Percentiles rank a stretch among this genome's conserved stretches.
phyloP scores from a whole-genome alignment of 2,888 invertebrate genomes.

The Melieria picta region DNA sequence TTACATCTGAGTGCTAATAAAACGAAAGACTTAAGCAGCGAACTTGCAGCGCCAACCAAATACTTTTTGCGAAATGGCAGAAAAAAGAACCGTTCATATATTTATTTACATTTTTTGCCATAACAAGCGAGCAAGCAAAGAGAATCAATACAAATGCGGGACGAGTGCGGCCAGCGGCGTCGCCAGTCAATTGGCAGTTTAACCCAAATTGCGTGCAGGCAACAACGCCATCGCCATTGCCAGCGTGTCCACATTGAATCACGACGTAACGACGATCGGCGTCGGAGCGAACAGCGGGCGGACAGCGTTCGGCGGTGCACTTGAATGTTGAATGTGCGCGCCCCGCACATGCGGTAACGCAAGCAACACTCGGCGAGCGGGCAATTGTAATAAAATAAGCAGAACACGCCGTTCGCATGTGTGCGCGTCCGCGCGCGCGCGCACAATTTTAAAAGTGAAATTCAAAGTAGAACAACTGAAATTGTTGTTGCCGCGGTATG shows the following conservation, averaged over 20 bases:
- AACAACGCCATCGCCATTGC: not conserved
- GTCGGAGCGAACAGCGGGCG: not conserved
- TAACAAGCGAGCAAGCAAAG: too few species aligned
- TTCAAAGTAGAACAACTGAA: slow-evolving; percentile 31
- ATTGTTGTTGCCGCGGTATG: not conserved
- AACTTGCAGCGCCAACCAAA: too few species aligned
- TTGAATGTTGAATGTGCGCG: slow-evolving; percentile 16
- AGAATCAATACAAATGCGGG: too few species aligned
- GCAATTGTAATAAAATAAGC: slow-evolving; percentile 24
- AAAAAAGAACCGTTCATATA: too few species aligned
- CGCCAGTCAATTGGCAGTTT: slow-evolving; percentile 31
- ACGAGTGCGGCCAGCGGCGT: too few species aligned
- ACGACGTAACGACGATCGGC: slow-evolving; percentile 14
- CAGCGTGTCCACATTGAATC: slow-evolving; percentile 19
- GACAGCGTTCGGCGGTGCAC: slow-evolving; percentile 15
- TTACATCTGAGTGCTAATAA: too few species aligned
- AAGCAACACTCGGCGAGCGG: slow-evolving; percentile 9
- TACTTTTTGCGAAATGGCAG: too few species aligned
- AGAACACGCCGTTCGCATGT: slow-evolving; percentile 28
- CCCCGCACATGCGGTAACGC: not conserved
- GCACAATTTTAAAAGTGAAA: slow-evolving; percentile 35
- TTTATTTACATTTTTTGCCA: too few species aligned
- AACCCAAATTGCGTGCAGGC: slow-evolving; percentile 31
- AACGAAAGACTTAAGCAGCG: too few species aligned
- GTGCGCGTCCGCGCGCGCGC: slow-evolving; percentile 18